Percentiles rank a stretch among this genome's conserved stretches.
Conservation (phyloP, 2,888 invertebrate genomes). For the Cephus rjabovi region DNA sequence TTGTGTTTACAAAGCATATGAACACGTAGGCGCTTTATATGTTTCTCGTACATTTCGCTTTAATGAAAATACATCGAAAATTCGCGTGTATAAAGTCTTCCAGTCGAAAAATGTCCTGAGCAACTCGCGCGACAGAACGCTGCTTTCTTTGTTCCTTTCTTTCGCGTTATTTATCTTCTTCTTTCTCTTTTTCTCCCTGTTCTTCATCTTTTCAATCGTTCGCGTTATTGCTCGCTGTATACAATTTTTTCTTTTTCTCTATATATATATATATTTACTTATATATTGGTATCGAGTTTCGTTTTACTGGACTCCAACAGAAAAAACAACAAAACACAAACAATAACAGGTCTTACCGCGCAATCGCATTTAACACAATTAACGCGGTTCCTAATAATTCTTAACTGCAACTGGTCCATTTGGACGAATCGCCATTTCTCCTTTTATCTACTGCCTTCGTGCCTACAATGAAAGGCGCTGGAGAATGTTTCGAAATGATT, state of each 20-base stretch:
- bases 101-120: neutral
- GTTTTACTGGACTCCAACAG: neutral
- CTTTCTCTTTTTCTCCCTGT: neutral
- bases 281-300: neutral
- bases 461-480: neutral
- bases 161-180: neutral
- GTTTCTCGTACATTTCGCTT: slow-evolving; percentile 3
- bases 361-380: neutral
- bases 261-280: neutral
- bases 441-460: neutral
- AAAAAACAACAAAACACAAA: neutral
- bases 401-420: neutral
- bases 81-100: neutral
- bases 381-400: neutral
- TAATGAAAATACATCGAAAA: slow-evolving; percentile 7
- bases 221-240: neutral
- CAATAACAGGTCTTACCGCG: neutral
- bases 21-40: neutral
- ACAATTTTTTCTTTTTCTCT: neutral
- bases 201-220: neutral
- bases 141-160: neutral
- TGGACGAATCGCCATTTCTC: neutral
- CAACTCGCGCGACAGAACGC: neutral
- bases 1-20: neutral
- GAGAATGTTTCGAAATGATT: neutral